Evolutionary conservation across 1,140 invertebrate species (phyloP), one percentile per base, ranked within the genome.

Genomic region (Drosophila punjabiensis): DNA sequence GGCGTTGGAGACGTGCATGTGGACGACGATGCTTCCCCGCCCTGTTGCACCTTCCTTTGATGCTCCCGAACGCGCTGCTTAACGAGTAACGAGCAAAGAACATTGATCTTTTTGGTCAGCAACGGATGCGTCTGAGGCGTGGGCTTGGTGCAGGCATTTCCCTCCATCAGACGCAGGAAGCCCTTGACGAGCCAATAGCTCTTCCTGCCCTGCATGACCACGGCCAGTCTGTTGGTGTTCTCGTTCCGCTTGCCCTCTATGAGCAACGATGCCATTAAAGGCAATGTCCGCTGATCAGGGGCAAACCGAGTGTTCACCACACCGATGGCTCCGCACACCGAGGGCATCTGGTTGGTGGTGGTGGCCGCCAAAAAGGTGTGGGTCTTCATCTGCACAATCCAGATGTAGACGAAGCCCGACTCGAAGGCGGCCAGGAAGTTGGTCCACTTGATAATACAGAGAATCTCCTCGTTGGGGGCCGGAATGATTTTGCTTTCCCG

Each of bases 401-500:
- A 93, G 14, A 93, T 85, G 24, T 74, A 92, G 2, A 93, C 90
- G 9, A 71, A 84, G 2, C 81, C 78, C 3, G 80, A 82, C 24
- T 83, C 74, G 33, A 84, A 93, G 14, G 91, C 90, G 3, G 81
- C 81, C 55, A 93, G 37, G 16, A 93, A 91, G 39, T 92, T 90
- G 0, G 82, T 78, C 93, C 93, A 93, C 47, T 88, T 85, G 14
- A 93, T 90, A 14, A 92, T 92, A 65, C 89, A 92, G 0, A 93
- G 62, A 4, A 93, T 93, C 61, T 93, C 87, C 28, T 85, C 80
- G 56, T 89, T 92, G n/a, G 92, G 92, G 2, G 79, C 37, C 0
- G 92, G 92, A 6, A 93, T 93, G 2, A 92, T 82, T 48, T 93
- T 92, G 43, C 86, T 92, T 20, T 93, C 92, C 13, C 92, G 86